Evolutionary conservation across 1,140 invertebrate species (phyloP), one percentile per base, ranked within the genome.

Genomic region (Nymphalis io): DNA sequence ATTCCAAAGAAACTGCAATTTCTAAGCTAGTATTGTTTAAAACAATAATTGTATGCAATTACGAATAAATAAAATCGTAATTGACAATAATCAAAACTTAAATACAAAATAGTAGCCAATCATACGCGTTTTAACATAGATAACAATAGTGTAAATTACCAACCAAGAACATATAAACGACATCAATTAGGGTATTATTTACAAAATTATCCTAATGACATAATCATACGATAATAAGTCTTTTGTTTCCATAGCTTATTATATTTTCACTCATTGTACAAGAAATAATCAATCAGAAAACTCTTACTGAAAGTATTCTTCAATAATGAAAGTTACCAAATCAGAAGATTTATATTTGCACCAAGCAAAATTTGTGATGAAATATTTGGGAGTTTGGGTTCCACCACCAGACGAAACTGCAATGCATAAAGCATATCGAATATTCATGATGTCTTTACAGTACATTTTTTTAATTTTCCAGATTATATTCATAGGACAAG

Each of bases 401-500:
- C 86, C 84, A 1, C 39, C 71, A 4, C 48, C 60, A 20, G 68
- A 84, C 13, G 88, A 88, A 61, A 73, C 64, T 2, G 42, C 65
- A 6, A 1, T 70, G 5, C 65, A 55, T 2, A 88, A 82, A 73
- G 16, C 61, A 3, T 85, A 86, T 51, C 85, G 82, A 74, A 58
- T 46, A n/a, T 83, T 89, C 16, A 91, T 89, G 83, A 74, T 91
- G 40, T 69, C 73, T 6, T 44, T 88, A n/a, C 89, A 90, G 42
- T 86, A 87, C 72, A 75, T 83, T 55, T 90, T 90, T 80, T 68
- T 90, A 15, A 55, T 89, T 33, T 90, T 89, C 64, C 87, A 91
- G 81, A 75, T 80, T 6, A 80, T 89, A 60, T 88, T 85, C 38
- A 88, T 91, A 12, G 39, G 81, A 4, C 74, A 85, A 64, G 84